Base-by-base conservation (phyloP, 2,113 vertebrate genomes). In the Tichodroma muraria region DNA sequence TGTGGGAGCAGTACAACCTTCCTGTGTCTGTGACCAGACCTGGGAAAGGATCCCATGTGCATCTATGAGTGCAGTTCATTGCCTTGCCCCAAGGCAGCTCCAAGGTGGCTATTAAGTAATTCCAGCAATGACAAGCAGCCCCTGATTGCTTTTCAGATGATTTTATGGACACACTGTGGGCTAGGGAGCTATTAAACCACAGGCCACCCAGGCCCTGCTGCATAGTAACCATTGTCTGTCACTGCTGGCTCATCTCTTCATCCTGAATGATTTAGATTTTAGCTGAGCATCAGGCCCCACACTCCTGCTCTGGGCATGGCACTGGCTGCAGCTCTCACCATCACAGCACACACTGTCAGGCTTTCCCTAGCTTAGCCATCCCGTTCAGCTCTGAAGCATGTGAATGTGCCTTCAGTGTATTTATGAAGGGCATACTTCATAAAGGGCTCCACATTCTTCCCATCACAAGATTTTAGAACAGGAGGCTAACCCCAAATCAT, bases 251-350 rank as follows among this genome's bases (percentile, higher is more conserved):
- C 50, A 52, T 56, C 59, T 79, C 57, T 42, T 66, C 54, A 49
- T 45, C 37, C 57, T 56, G 59, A 13, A 31, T 27, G n/a, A 56
- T 50, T 63, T 37, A 50, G n/a, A 63, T 65, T 85, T 70, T 22
- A 92, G 52, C n/a, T 71, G 52, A 13, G 3, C 22, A 66, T n/a
- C 2, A 1, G 5, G 35, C 15, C 24, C 52, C 42, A 30, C 3
- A 2, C 2, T 25, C n/a, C 49, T 72, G 44, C 18, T 47, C 24
- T 1, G 4, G n/a, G 28, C 56, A 59, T 1, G 2, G 54, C n/a
- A 63, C 23, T 18, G 2, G 13, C 63, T 31, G 5, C 15, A 6
- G 40, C 14, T 94, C 66, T 61, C 61, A 73, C 65, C 73, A 79
- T 28, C 53, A 47, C 38, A 69, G 77, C 35, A 44, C 16, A 24